Base-by-base conservation (phyloP, 2,797 vertebrate genomes). In the Lepus townsendii region DNA sequence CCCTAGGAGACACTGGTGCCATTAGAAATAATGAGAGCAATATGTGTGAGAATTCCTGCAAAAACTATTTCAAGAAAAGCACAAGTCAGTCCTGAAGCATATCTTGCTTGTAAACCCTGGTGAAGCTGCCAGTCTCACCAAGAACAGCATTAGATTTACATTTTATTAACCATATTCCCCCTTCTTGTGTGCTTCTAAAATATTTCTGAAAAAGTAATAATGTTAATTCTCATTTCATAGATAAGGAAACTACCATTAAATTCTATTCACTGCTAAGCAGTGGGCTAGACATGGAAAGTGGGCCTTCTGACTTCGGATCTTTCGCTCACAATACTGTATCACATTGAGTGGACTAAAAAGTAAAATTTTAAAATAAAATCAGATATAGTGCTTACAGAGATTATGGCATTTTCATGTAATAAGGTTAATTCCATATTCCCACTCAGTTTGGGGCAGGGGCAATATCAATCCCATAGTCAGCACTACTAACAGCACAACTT, bases 61-160 rank as follows among this genome's bases (percentile, higher is more conserved):
- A 91, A 92, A 87, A 57, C 32, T 24, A 95, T 24, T 68, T 24
- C 80, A 62, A 93, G 47, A 73, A 54, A 47, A 95, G 11, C 82
- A 3, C 22, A 35, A 50, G 7, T 75, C 68, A 72, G 38, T 68
- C 12, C 78, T 90, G 30, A 93, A 54, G 47, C 26, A n/a, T 26
- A 62, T 26, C 26, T 30, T 20, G 38, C 38, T 50, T 79, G n/a
- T 30, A 78, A 82, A 86, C 57, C 79, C 85, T 17, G 27, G 3
- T 72, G 76, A 75, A 88, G 10, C 72, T 90, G 16, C 52, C 73
- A 47, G 5, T 92, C 52, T 95, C 52, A 83, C 50, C 50, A 42
- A 95, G 10, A 85, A 84, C 1, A 66, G n/a, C 60, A 89, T 87
- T 92, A 63, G 8, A 32, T 35, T 95, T 83, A 63, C 7, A 66